These are phyloP conservation scores for Halictus rubicundus DNA, from an alignment of 1,140 invertebrate genomes.

Conservation along the genomic window DNA sequence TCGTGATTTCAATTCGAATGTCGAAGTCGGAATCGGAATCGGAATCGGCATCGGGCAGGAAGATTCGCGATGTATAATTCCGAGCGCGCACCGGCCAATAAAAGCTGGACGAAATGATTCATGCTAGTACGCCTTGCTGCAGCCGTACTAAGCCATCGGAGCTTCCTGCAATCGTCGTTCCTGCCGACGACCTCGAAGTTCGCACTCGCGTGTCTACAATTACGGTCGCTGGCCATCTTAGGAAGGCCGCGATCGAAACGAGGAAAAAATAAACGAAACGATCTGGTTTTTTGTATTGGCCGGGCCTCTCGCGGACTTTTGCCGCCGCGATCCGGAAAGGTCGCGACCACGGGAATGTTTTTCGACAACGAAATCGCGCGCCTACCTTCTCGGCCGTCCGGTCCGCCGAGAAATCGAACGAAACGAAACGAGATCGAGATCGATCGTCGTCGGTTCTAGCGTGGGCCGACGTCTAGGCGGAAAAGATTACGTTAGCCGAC, in stretches of 20 bases:
- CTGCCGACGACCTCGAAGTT: slow-evolving; percentile 49
- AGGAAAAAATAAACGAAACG: slow-evolving; percentile 8
- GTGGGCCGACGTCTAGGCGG: slow-evolving; percentile 10
- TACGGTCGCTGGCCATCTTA: slow-evolving; percentile 61
- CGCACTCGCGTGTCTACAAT: slow-evolving; percentile 46
- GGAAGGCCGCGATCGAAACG: slow-evolving; percentile 45
- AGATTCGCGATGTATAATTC: not conserved
- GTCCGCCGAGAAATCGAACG: not conserved
- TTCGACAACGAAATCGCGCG: not conserved
- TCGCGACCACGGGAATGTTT: no score
- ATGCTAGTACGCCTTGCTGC: slow-evolving; percentile 35
- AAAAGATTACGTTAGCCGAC: not conserved
- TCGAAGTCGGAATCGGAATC: not conserved
- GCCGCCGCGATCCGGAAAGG: no score
- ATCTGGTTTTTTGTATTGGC: slow-evolving; percentile 6
- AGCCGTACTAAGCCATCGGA: slow-evolving; percentile 31
- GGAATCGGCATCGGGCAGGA: not conserved
- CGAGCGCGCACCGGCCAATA: slow-evolving; percentile 34
- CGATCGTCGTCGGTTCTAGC: not conserved
- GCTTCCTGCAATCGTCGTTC: slow-evolving; percentile 53
- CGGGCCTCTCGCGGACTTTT: no score
- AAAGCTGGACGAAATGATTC: slow-evolving; percentile 33
- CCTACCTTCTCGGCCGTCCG: not conserved
- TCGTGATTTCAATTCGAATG: not conserved
- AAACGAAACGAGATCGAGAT: not conserved